Evolutionary conservation across 2,888 invertebrate genomes (phyloP).

Genomic region (Herminia tarsipennalis): DNA sequence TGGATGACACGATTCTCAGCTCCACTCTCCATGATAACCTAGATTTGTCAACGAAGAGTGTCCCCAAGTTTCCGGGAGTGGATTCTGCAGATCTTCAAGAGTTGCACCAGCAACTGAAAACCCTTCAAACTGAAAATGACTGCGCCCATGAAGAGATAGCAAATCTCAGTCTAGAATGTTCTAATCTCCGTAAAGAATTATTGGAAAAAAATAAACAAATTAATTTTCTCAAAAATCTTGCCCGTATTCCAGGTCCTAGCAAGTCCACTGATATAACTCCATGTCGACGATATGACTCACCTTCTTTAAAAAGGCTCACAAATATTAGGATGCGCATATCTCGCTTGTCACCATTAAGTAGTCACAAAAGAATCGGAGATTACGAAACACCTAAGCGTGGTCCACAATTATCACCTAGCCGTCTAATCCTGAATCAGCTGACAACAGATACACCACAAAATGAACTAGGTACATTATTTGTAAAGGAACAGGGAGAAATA

Average conservation of each 20-base stretch:
- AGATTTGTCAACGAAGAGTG: neutral
- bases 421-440: too few species aligned
- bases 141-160: neutral
- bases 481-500: too few species aligned
- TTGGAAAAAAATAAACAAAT: neutral
- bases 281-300: neutral
- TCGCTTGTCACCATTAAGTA: neutral
- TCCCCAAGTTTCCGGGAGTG: neutral
- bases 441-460: too few species aligned
- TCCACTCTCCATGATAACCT: neutral
- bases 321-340: neutral
- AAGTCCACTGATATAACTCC: neutral
- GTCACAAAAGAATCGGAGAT: neutral
- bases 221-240: neutral
- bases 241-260: neutral
- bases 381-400: neutral
- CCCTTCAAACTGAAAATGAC: neutral
- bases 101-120: neutral
- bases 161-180: neutral
- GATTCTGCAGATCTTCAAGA: neutral
- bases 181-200: neutral
- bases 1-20: neutral
- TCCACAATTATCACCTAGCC: neutral
- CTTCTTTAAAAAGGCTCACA: neutral
- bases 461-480: too few species aligned